Base-by-base conservation (phyloP, 1,140 invertebrate genomes). In the Brachionus paranguensis region DNA sequence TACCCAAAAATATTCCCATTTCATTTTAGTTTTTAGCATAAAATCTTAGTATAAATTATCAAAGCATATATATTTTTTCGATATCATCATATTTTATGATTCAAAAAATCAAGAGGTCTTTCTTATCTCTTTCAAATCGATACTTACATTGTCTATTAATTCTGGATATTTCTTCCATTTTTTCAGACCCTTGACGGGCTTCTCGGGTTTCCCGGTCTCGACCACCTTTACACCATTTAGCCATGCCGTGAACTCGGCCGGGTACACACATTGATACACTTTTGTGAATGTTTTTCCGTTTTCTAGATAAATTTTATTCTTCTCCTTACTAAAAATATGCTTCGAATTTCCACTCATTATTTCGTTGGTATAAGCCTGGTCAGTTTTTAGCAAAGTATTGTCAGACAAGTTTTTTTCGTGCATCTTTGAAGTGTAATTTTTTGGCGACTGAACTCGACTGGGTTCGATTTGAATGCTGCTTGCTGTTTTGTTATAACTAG, bases 151-250 rank as follows among this genome's bases (percentile, higher is more conserved):
- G 12, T 76, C 72, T 47, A 76, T 76, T 27, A 76, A 17, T 76
- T 76, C 45, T 14, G 72, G 72, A 76, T 76, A 76, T n/a, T 76
- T 76, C 50, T 76, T 76, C 72, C 72, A 76, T 50, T 76, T 76
- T 76, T 76, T 76, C 8, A 50, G 14, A 5, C 72, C 72, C 10
- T 76, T 76, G 2, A 45, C 17, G 0, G 70, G 70, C 20, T 74
- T 41, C 11, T 43, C 45, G n/a, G 12, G 65, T 12, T 50, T 27
- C 50, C 27, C 17, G 12, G 17, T 50, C 43, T 27, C 47, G 65
- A 29, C 27, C 33, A 33, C 6, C 14, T 33, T 7, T 5, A 74
- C 12, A 50, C 45, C 72, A 29, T 76, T 76, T 14, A 76, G 43
- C 72, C 72, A 76, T 76, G 20, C 43, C n/a, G 72, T 76, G 20